These are phyloP conservation scores for Tenualosa thibaudeaui DNA, from an alignment of 2,797 vertebrate genomes.

Conservation along the genomic window DNA sequence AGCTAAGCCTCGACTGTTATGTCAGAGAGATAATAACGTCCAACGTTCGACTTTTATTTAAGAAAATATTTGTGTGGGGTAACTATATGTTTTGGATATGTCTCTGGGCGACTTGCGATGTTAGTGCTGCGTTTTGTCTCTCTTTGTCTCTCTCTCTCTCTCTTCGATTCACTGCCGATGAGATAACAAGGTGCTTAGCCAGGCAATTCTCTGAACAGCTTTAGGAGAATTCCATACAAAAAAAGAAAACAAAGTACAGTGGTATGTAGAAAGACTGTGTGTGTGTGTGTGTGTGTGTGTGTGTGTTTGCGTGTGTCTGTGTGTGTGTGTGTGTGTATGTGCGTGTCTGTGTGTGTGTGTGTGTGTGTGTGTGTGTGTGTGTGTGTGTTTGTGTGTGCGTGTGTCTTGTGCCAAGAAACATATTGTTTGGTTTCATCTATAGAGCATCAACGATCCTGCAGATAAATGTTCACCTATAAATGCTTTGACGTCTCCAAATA, in stretches of 20 bases:
- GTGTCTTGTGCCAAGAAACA: background rate
- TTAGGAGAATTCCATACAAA: background rate
- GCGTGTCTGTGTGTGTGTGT: background rate
- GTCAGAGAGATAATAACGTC: constrained; percentile 23
- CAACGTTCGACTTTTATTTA: constrained; percentile 9
- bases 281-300: background rate
- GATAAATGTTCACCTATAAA: constrained; percentile 6
- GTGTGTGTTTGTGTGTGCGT: too few species aligned
- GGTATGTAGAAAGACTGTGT: background rate
- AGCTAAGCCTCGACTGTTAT: constrained; percentile 26
- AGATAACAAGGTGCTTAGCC: constrained; percentile 1
- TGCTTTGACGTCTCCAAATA: background rate
- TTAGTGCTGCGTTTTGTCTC: background rate
- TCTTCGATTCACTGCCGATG: background rate
- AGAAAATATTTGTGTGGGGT: constrained; percentile 4
- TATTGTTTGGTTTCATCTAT: background rate
- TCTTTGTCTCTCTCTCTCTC: background rate
- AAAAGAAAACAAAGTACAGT: constrained; percentile 3
- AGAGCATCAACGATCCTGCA: background rate
- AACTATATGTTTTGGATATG: background rate
- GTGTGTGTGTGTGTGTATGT: too few species aligned
- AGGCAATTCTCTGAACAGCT: constrained; percentile 7
- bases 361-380: background rate
- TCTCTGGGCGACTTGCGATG: background rate
- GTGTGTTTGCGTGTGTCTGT: too few species aligned